Evolutionary conservation across 1,140 invertebrate genomes (phyloP).

Genomic region (Micrasema longulum): DNA sequence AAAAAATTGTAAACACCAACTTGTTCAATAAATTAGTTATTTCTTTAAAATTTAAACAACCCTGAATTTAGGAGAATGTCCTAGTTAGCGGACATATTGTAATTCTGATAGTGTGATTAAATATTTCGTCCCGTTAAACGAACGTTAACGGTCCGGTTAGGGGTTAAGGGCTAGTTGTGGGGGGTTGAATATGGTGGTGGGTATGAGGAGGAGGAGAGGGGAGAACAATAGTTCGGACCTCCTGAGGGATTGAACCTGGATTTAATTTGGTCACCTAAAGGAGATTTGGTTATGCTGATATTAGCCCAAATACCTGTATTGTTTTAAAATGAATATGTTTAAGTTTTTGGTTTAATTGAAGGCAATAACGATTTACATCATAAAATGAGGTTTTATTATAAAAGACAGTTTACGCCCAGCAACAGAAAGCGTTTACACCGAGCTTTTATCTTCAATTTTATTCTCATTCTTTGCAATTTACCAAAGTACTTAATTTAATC

Average conservation of each 20-base stretch:
- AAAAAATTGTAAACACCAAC: too few species aligned
- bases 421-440: too few species aligned
- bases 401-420: too few species aligned
- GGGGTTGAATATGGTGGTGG: too few species aligned
- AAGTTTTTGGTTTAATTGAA: conserved; percentile 7
- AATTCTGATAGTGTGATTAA: conserved; percentile 51
- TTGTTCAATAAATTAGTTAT: too few species aligned
- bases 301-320: conserved; percentile 29
- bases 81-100: conserved; percentile 49
- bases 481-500: too few species aligned
- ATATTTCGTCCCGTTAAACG: conserved; percentile 49
- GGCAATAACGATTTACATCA: too few species aligned
- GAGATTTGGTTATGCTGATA: conserved; percentile 41
- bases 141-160: conserved; percentile 10
- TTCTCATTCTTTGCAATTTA: too few species aligned
- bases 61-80: neutral
- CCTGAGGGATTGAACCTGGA: conserved; percentile 39
- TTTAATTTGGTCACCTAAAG: conserved; percentile 48
- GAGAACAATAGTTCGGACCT: conserved; percentile 42
- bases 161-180: neutral
- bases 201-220: neutral
- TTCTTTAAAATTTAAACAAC: neutral
- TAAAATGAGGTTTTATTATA: too few species aligned
- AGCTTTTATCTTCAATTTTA: too few species aligned
- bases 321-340: conserved; percentile 11